These are phyloP conservation scores for Herpetotheres cachinnans DNA, from an alignment of 2,113 vertebrate genomes.

Conservation along the genomic window DNA sequence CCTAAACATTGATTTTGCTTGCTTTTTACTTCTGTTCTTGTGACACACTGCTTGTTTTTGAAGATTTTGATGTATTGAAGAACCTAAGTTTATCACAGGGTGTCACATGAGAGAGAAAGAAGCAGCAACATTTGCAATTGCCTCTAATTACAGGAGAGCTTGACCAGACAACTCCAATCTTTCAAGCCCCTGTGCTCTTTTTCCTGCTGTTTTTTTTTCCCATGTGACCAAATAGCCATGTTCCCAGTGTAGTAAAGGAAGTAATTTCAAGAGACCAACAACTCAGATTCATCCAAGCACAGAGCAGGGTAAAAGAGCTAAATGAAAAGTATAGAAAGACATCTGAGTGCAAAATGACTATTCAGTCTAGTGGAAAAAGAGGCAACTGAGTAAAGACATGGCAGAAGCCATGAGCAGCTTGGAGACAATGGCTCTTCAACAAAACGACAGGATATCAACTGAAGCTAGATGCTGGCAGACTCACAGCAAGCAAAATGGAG, in stretches of 20 bases:
- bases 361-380: neutral
- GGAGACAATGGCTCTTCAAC: neutral
- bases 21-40: neutral
- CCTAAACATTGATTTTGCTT: neutral
- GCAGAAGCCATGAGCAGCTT: neutral
- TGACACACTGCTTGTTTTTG: neutral
- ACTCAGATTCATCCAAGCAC: neutral
- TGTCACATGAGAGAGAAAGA: neutral
- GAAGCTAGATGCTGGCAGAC: neutral
- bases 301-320: neutral
- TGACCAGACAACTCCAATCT: neutral
- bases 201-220: neutral
- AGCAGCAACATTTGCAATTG: neutral
- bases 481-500: neutral
- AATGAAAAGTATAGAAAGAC: neutral
- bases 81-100: neutral
- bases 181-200: neutral
- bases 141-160: neutral
- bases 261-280: neutral
- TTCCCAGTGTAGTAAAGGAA: neutral
- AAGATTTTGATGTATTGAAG: neutral
- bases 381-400: accelerated
- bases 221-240: neutral
- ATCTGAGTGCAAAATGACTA: neutral
- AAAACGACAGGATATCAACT: neutral